Evolutionary conservation across 2,888 invertebrate genomes (phyloP).

Genomic region (Hypena proboscidalis): DNA sequence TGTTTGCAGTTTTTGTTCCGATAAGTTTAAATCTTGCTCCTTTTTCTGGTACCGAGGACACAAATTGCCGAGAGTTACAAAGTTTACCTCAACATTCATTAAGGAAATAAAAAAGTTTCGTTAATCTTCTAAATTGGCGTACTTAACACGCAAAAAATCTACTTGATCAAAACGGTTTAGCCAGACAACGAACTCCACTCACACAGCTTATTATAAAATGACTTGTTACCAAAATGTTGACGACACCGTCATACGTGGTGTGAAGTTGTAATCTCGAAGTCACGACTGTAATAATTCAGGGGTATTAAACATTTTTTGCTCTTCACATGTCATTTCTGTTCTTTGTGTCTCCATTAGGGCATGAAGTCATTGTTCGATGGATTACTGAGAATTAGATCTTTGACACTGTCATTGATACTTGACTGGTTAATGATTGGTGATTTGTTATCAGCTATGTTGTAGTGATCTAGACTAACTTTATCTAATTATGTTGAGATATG

Average conservation of each 20-base stretch:
- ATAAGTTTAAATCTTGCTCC: neutral
- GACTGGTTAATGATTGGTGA: slow-evolving; percentile 14
- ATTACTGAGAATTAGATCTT: slow-evolving; percentile 26
- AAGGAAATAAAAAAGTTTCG: slow-evolving; percentile 1
- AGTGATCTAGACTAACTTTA: neutral
- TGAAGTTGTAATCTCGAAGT: slow-evolving; percentile 53
- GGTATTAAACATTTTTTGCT: slow-evolving; percentile 37
- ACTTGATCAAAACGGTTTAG: slow-evolving; percentile 26
- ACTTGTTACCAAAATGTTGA: slow-evolving; percentile 31
- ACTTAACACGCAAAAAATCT: slow-evolving; percentile 22
- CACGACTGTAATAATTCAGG: slow-evolving; percentile 60
- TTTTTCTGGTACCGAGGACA: neutral
- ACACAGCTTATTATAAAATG: slow-evolving; percentile 19
- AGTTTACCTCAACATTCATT: neutral
- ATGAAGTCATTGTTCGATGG: slow-evolving; percentile 29
- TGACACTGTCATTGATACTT: slow-evolving; percentile 11
- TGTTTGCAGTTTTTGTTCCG: neutral
- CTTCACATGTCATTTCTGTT: slow-evolving; percentile 13
- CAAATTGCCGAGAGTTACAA: neutral
- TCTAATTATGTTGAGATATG: neutral
- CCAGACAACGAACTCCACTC: slow-evolving; percentile 31
- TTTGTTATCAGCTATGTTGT: slow-evolving; percentile 13
- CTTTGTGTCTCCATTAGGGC: slow-evolving; percentile 21
- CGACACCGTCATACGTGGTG: slow-evolving; percentile 20
- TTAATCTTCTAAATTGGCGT: slow-evolving; percentile 3